Evolutionary conservation across 2,888 invertebrate genomes (phyloP).

Genomic region (Sisyra terminalis): DNA sequence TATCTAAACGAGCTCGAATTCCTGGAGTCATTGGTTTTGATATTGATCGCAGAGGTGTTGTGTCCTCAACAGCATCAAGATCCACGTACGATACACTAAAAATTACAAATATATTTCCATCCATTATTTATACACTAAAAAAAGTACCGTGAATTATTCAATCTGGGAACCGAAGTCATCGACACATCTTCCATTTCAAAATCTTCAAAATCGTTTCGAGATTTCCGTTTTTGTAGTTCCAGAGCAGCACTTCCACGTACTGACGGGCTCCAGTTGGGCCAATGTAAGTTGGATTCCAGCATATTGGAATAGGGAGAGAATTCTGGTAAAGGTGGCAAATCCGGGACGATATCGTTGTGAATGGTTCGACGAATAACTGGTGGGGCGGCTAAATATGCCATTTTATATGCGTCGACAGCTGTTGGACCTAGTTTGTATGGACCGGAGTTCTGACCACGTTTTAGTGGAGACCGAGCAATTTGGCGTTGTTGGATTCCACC

Average conservation of each 20-base stretch:
- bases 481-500: conserved; percentile 6
- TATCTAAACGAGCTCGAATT: conserved; percentile 30
- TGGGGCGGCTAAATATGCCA: conserved; percentile 10
- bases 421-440: conserved; percentile 2
- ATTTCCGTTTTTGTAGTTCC: not conserved
- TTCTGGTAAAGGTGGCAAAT: conserved; percentile 15
- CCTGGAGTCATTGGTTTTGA: conserved; percentile 11
- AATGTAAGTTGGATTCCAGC: conserved; percentile 3
- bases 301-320: conserved; percentile 8
- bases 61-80: conserved; percentile 22
- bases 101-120: no score
- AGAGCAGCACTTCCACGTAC: conserved; percentile 9
- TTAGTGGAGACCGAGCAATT: conserved; percentile 9
- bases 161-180: no score
- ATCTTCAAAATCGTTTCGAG: no score
- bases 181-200: no score
- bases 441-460: not conserved
- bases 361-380: conserved; percentile 19
- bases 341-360: conserved; percentile 18
- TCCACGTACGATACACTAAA: conserved; percentile 18
- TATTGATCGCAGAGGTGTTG: conserved; percentile 8
- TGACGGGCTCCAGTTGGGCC: conserved; percentile 22
- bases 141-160: no score
- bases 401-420: conserved; percentile 11
- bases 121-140: no score